Evolutionary conservation across 2,113 vertebrate species (phyloP).

Genomic region (Pungitius pungitius): DNA sequence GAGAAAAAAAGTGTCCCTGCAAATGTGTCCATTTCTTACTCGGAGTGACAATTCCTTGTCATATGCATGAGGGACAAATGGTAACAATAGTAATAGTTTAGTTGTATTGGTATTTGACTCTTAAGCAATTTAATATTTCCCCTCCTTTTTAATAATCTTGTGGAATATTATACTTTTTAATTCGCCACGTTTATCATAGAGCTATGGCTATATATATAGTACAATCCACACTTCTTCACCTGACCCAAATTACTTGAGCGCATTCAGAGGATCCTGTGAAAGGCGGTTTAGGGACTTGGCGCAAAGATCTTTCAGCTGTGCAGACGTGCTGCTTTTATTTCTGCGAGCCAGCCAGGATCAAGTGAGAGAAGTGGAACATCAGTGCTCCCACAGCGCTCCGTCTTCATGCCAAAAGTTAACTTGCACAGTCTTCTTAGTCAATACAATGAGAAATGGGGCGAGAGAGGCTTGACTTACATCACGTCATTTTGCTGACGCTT

Average conservation of each 20-base stretch:
- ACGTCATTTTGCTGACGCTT: too few relatives aligned
- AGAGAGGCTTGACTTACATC: too few relatives aligned
- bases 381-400: slow-evolving; percentile 1
- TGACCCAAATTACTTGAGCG: neutral
- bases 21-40: slow-evolving; percentile 1
- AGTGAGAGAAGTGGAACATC: slow-evolving; percentile 3
- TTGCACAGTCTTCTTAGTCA: slow-evolving; percentile 52
- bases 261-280: neutral
- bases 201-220: neutral
- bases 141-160: neutral
- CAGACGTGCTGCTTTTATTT: slow-evolving; percentile 5
- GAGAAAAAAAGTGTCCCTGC: neutral
- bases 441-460: slow-evolving; percentile 30
- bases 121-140: neutral
- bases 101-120: neutral
- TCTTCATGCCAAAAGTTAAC: slow-evolving; percentile 42
- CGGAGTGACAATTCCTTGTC: neutral
- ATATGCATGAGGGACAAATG: neutral
- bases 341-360: slow-evolving; percentile 7
- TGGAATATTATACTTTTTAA: neutral
- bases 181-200: neutral
- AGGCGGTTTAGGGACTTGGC: neutral
- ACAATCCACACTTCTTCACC: neutral
- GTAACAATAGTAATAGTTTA: too few relatives aligned
- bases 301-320: neutral